Evolutionary conservation across 2,113 vertebrate species (phyloP).

Genomic region (Noctilio leporinus): DNA sequence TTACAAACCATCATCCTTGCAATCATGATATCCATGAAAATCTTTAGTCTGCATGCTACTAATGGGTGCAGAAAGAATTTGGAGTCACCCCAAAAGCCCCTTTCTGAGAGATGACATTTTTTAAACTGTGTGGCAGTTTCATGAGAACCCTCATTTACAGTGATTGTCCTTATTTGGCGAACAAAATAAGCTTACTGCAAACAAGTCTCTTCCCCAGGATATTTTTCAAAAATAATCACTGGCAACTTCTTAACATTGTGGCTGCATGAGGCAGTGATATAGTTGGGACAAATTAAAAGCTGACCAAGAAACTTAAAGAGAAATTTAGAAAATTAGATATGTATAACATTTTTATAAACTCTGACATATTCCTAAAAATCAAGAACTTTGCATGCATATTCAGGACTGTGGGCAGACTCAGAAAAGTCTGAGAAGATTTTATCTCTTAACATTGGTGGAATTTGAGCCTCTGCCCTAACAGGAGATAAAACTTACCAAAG

Average conservation of each 20-base stretch:
- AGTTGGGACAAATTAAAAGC: not conserved
- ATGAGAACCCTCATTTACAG: not conserved
- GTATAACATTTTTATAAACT: not conserved
- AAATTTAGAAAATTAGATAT: not conserved
- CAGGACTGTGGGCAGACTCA: not conserved
- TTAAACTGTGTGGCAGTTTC: not conserved
- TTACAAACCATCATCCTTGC: not conserved
- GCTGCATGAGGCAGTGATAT: not conserved
- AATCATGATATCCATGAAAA: not conserved
- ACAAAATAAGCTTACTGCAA: not conserved
- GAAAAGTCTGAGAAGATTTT: not conserved
- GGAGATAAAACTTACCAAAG: not conserved
- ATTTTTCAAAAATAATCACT: not conserved
- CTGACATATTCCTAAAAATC: not conserved
- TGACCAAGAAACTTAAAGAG: not conserved
- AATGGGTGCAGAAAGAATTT: not conserved
- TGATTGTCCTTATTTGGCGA: not conserved
- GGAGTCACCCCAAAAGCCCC: not conserved
- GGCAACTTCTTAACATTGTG: not conserved
- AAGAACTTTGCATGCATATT: rapidly evolving
- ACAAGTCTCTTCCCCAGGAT: not conserved
- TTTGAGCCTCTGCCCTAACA: not conserved
- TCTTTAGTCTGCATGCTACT: not conserved
- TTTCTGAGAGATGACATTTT: not conserved
- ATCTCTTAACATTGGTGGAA: not conserved